Conservation (phyloP, 2,797 vertebrate genomes). For the Kryptolebias ocellatus region DNA sequence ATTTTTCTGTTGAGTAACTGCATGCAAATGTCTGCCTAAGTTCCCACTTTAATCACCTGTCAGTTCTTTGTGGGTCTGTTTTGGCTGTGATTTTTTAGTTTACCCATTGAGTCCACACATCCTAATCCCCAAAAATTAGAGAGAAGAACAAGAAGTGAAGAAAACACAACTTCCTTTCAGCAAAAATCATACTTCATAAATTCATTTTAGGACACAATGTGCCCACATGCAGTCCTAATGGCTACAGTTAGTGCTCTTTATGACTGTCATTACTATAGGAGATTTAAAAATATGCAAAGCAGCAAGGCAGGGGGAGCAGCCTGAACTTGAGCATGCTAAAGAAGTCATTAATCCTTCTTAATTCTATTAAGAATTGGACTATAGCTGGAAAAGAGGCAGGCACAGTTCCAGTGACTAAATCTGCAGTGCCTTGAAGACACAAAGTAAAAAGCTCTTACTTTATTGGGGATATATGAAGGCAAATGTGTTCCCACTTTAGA, state of each 20-base stretch:
- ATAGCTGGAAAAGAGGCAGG: slow-evolving; percentile 66
- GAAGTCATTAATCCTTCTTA: slow-evolving; percentile 79
- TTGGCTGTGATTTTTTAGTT: slow-evolving; percentile 30
- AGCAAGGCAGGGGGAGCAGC: slow-evolving; percentile 52
- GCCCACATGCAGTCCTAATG: slow-evolving; percentile 51
- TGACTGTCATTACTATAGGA: slow-evolving; percentile 65
- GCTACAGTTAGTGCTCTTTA: slow-evolving; percentile 53
- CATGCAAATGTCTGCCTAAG: slow-evolving; percentile 17
- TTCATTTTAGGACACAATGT: slow-evolving; percentile 59
- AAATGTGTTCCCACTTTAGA: slow-evolving; percentile 25
- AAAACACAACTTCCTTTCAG: slow-evolving; percentile 42
- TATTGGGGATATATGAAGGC: slow-evolving; percentile 43
- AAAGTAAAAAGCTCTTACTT: slow-evolving; percentile 49
- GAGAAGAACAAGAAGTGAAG: slow-evolving; percentile 18
- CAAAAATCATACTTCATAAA: slow-evolving; percentile 53
- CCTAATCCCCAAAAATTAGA: slow-evolving; percentile 44
- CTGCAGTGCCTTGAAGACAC: slow-evolving; percentile 50
- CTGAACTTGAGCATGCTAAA: slow-evolving; percentile 72
- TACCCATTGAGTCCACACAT: slow-evolving; percentile 34
- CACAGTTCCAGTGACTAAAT: slow-evolving; percentile 56
- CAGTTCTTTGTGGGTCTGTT: slow-evolving; percentile 12
- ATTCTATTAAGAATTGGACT: slow-evolving; percentile 79
- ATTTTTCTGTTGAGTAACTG: slow-evolving; percentile 11
- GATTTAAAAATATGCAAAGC: slow-evolving; percentile 71
- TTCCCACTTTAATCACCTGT: slow-evolving; percentile 18